Base-by-base conservation (phyloP, 2,797 vertebrate genomes). In the Melanotaenia trifasciata region DNA sequence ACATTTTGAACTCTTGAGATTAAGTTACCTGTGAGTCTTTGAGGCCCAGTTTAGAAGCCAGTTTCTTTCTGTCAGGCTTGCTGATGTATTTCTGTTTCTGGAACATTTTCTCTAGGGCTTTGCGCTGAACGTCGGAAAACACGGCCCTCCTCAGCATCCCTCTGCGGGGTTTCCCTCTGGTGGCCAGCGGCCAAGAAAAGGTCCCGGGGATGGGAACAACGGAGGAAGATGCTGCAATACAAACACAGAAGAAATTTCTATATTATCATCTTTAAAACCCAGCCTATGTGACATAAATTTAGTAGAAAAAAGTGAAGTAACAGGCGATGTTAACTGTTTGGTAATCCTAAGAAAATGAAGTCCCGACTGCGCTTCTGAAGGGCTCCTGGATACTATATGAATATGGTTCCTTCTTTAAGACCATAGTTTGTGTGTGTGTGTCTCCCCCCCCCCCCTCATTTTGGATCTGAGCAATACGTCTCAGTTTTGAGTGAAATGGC, bases 41-140 rank as follows among this genome's bases (percentile, higher is more conserved):
- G 0, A 99, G 95, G 36, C 96, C 96, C 62, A 99, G 87, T 70
- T 98, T 99, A 56, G 96, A 95, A 0, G 98, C 98, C 78, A 99
- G 83, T 72, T 99, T 99, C 91, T 98, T 99, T 71, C 98, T 90
- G 78, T 99, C 98, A 0, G 98, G 98, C 74, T 99, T 99, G 94
- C 97, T 99, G 94, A 99, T 99, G 90, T 99, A 99, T 85, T 99
- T 99, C 90, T 99, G 98, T 77, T 98, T 99, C 92, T 99, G 98
- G 90, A 99, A 99, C 96, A 98, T 99, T 87, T 97, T 99, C 94
- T 99, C 98, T 78, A 99, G 84, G 0, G 98, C 97, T 83, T 99
- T 99, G 69, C 98, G 95, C 88, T 99, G 98, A 5, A 99, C 96
- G 0, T 99, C 98, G 0, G 98, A 99, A 92, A 99, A 99, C 72